phyloP scores from a whole-genome alignment of 2,797 vertebrate species.

The Cichlasoma orientale region DNA sequence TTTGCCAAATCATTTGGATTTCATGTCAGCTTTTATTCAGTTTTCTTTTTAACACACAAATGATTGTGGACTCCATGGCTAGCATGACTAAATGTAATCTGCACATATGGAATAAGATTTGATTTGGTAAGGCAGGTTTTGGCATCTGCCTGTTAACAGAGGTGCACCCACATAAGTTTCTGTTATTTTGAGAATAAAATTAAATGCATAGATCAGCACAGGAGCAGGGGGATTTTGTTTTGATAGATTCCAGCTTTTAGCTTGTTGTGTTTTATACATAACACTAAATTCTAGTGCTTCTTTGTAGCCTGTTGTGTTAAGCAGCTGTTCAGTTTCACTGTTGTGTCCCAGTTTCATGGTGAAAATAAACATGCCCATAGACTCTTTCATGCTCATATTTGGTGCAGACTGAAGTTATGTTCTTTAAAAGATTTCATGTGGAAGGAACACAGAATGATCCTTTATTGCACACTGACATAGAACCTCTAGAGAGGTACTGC shows the following conservation, averaged over 20 bases:
- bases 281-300: background rate
- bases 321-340: background rate
- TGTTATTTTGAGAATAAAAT: background rate
- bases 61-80: background rate
- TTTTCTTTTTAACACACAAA: background rate
- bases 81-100: background rate
- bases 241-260: background rate
- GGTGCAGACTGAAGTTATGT: too few relatives aligned
- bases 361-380: background rate
- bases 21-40: background rate
- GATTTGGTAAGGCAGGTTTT: background rate
- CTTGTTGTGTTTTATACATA: background rate
- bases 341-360: background rate
- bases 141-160: background rate
- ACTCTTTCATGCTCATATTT: too few relatives aligned
- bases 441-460: too few relatives aligned
- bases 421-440: too few relatives aligned
- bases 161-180: background rate
- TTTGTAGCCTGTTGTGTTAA: background rate
- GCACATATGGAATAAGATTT: background rate
- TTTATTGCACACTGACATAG: too few relatives aligned
- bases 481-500: too few relatives aligned
- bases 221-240: background rate
- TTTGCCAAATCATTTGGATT: constrained; percentile 31
- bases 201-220: background rate